These are phyloP conservation scores for Drosophila mojavensis DNA, from an alignment of 1,140 invertebrate species.

Conservation along the genomic window DNA sequence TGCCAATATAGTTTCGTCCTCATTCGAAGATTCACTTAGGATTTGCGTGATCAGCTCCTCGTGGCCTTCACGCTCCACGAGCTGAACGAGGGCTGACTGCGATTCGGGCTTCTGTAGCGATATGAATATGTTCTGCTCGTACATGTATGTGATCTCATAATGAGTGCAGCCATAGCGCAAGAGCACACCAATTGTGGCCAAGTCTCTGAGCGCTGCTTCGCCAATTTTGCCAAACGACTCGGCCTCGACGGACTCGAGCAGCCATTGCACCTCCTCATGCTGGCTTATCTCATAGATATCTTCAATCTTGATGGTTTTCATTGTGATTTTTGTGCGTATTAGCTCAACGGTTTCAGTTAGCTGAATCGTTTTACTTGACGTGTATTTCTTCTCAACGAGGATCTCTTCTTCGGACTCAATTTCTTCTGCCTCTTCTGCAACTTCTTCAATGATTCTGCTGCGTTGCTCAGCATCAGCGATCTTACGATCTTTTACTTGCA, in stretches of 20 bases:
- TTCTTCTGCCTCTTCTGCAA: slow-evolving; percentile 56
- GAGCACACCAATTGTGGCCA: slow-evolving; percentile 92
- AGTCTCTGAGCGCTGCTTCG: slow-evolving; percentile 90
- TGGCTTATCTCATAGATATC: slow-evolving; percentile 72
- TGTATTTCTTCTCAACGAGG: slow-evolving; percentile 43
- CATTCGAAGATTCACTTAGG: slow-evolving; percentile 90
- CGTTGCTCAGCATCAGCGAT: slow-evolving; percentile 63
- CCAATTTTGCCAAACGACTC: slow-evolving; percentile 91
- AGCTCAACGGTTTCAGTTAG: slow-evolving; percentile 71
- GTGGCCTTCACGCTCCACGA: slow-evolving; percentile 92
- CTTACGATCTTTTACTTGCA: slow-evolving; percentile 74
- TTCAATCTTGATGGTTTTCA: slow-evolving; percentile 71
- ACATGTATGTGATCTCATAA: slow-evolving; percentile 90
- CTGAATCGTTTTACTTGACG: slow-evolving; percentile 59
- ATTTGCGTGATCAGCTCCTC: slow-evolving; percentile 91
- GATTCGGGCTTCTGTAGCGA: slow-evolving; percentile 90
- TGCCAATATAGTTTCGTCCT: slow-evolving; percentile 90
- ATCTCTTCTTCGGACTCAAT: slow-evolving; percentile 47
- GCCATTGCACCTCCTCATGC: slow-evolving; percentile 89
- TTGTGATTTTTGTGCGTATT: slow-evolving; percentile 77
- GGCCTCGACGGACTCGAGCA: slow-evolving; percentile 89
- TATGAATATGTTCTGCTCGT: slow-evolving; percentile 91
- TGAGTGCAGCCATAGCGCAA: slow-evolving; percentile 90
- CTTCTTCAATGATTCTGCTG: slow-evolving; percentile 78
- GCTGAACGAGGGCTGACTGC: slow-evolving; percentile 91